Evolutionary conservation across 2,797 vertebrate species (phyloP).

Genomic region (Coregonus suidteri): DNA sequence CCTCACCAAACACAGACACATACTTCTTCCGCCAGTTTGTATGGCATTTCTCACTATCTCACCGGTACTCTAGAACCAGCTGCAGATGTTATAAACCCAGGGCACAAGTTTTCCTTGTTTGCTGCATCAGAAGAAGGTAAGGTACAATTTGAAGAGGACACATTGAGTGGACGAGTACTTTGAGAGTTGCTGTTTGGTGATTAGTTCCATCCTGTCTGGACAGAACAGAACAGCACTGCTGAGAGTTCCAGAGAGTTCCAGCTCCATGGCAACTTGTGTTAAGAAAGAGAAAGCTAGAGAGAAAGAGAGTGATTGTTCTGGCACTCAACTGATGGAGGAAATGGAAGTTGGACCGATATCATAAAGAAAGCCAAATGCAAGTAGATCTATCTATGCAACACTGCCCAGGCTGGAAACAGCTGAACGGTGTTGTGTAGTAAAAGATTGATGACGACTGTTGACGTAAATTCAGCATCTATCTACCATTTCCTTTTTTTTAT

Average conservation of each 20-base stretch:
- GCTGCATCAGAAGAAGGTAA: background rate
- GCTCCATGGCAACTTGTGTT: slow-evolving; percentile 10
- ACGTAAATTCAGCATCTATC: slow-evolving; percentile 61
- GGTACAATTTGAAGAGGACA: slow-evolving; percentile 23
- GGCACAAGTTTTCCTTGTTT: slow-evolving; percentile 12
- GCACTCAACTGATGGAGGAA: slow-evolving; percentile 9
- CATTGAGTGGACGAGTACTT: background rate
- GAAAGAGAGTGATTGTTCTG: background rate
- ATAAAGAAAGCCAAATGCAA: slow-evolving; percentile 20
- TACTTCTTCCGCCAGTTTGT: slow-evolving; percentile 37
- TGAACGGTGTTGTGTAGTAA: slow-evolving; percentile 82
- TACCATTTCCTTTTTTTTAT: slow-evolving; percentile 73
- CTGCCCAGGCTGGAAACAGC: slow-evolving; percentile 77
- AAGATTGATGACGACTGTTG: slow-evolving; percentile 57
- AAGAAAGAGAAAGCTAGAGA: slow-evolving; percentile 1
- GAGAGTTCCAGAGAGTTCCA: slow-evolving; percentile 10
- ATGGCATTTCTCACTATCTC: slow-evolving; percentile 29
- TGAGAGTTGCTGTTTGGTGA: slow-evolving; percentile 65
- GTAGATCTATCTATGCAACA: slow-evolving; percentile 89
- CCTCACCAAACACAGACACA: slow-evolving; percentile 65
- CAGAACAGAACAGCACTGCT: background rate
- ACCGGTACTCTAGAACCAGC: slow-evolving; percentile 23
- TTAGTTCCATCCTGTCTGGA: too few species aligned
- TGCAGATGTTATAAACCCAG: slow-evolving; percentile 21
- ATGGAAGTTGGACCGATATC: slow-evolving; percentile 13